Conservation (phyloP, 2,113 vertebrate species). For the Ophiodon elongatus region DNA sequence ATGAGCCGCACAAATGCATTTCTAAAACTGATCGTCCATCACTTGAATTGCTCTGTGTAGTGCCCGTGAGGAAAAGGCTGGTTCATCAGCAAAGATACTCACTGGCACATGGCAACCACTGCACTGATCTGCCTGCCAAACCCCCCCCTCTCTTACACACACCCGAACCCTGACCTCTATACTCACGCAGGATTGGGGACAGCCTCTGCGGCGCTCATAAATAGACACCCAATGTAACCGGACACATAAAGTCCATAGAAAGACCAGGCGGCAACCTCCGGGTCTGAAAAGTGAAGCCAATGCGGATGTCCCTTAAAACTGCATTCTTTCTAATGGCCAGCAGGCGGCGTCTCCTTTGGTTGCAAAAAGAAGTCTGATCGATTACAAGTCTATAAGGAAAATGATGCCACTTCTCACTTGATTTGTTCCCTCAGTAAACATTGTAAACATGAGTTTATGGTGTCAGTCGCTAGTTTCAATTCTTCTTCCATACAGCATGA, state of each 20-base stretch:
- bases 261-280: no score
- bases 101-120: constrained; percentile 38
- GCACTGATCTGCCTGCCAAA: constrained; percentile 53
- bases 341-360: background rate
- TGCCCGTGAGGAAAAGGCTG: constrained; percentile 13
- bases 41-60: constrained; percentile 13
- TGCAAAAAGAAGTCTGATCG: background rate
- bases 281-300: background rate
- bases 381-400: background rate
- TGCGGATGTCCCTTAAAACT: background rate
- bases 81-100: constrained; percentile 36
- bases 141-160: background rate
- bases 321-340: background rate
- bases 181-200: constrained; percentile 18
- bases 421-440: background rate
- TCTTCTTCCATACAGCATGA: background rate
- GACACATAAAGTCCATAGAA: background rate
- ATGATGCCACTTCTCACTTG: background rate
- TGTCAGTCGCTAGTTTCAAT: background rate
- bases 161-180: constrained; percentile 3
- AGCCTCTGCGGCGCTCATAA: constrained; percentile 7
- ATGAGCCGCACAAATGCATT: background rate
- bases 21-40: background rate
- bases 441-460: background rate
- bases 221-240: constrained; percentile 15